phyloP scores from a whole-genome alignment of 2,888 invertebrate genomes.

The Ferdinandea cuprea region DNA sequence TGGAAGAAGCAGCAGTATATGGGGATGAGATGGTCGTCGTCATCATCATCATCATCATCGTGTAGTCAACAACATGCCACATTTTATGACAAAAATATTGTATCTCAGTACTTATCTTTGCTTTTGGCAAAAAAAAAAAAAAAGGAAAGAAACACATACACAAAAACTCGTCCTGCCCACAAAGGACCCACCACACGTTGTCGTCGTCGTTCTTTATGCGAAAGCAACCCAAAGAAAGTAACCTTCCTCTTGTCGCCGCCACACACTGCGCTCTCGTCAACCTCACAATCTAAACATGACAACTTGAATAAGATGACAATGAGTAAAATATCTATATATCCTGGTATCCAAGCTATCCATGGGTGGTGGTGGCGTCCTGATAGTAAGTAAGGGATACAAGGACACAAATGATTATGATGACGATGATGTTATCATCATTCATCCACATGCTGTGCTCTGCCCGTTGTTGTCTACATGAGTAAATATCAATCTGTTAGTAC shows the following conservation, averaged over 20 bases:
- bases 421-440: conserved; percentile 61
- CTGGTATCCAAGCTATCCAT: conserved; percentile 39
- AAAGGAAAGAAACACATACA: conserved; percentile 25
- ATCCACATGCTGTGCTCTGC: conserved; percentile 34
- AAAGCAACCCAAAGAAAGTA: conserved; percentile 37
- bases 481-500: conserved; percentile 67
- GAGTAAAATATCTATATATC: conserved; percentile 53
- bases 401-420: conserved; percentile 66
- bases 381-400: conserved; percentile 38
- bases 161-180: conserved; percentile 31
- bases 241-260: neutral
- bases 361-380: conserved; percentile 24
- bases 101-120: conserved; percentile 58
- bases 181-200: conserved; percentile 60
- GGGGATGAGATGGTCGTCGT: conserved; percentile 34
- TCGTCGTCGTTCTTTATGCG: conserved; percentile 19
- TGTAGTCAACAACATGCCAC: conserved; percentile 63
- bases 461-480: conserved; percentile 37
- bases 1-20: conserved; percentile 7
- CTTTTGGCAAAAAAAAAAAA: conserved; percentile 22
- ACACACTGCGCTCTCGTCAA: conserved; percentile 3
- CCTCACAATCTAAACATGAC: conserved; percentile 60
- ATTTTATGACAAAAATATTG: conserved; percentile 63
- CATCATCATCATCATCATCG: conserved; percentile 48
- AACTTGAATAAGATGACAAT: conserved; percentile 70